Conservation (phyloP, 1,140 invertebrate species). For the Ceratitis capitata region DNA sequence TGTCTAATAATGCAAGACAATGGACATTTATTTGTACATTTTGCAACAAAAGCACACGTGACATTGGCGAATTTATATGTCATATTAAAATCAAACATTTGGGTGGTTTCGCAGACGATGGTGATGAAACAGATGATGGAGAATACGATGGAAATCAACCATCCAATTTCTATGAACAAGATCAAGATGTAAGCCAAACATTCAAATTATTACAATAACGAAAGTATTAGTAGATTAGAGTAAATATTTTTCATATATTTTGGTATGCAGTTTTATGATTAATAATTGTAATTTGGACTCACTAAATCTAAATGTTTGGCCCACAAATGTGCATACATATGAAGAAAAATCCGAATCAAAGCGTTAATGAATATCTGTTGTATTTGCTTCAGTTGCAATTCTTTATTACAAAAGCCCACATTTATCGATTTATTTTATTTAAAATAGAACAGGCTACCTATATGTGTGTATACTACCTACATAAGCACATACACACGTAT, state of each 20-base stretch:
- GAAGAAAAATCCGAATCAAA: no score
- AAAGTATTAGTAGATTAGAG: no score
- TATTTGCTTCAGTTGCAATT: not conserved
- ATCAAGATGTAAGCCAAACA: constrained; percentile 35
- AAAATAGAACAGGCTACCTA: constrained; percentile 3
- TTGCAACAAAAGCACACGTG: constrained; percentile 40
- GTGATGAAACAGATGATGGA: not conserved
- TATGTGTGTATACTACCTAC: not conserved
- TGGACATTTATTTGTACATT: constrained; percentile 43
- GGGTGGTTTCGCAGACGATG: not conserved
- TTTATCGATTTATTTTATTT: constrained; percentile 34
- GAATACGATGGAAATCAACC: not conserved
- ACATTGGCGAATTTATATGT: constrained; percentile 43
- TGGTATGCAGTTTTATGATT: no score
- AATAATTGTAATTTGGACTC: no score
- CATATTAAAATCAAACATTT: constrained; percentile 43
- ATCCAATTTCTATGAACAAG: constrained; percentile 17
- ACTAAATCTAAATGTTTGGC: no score
- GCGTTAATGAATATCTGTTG: not conserved
- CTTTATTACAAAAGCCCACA: not conserved
- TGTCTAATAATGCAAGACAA: constrained; percentile 37
- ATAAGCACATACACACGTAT: not conserved
- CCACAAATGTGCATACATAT: no score
- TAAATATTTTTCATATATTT: no score
- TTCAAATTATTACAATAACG: no score